Evolutionary conservation across 2,797 vertebrate species (phyloP).

Genomic region (Otolemur crassicaudatus): DNA sequence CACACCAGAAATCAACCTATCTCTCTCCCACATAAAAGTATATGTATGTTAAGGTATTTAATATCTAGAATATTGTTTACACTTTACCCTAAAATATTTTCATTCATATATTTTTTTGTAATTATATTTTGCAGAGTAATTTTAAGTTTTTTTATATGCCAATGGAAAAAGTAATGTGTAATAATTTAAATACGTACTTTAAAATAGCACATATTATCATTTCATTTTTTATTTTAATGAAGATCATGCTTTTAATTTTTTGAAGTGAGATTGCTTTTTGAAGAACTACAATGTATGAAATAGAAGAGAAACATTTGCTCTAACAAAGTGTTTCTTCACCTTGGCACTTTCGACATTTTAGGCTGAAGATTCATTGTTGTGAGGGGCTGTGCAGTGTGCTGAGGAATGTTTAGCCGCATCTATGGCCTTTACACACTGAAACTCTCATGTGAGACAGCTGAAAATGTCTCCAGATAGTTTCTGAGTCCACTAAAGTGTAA

Average conservation of each 20-base stretch:
- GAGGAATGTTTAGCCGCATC: background rate
- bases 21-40: background rate
- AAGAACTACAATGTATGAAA: background rate
- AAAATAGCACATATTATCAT: background rate
- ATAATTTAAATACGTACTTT: background rate
- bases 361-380: background rate
- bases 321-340: background rate
- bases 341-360: background rate
- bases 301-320: background rate
- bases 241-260: background rate
- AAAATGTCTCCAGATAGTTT: background rate
- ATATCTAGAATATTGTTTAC: background rate
- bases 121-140: background rate
- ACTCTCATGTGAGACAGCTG: fast-evolving
- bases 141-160: background rate
- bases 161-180: background rate
- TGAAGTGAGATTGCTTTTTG: background rate
- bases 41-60: background rate
- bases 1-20: no score
- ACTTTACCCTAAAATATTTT: background rate
- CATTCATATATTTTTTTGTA: background rate
- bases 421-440: background rate
- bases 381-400: fast-evolving
- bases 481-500: background rate
- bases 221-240: background rate